These are phyloP conservation scores for Drosophila pectinifera DNA, from an alignment of 1,140 invertebrate genomes.

Conservation along the genomic window DNA sequence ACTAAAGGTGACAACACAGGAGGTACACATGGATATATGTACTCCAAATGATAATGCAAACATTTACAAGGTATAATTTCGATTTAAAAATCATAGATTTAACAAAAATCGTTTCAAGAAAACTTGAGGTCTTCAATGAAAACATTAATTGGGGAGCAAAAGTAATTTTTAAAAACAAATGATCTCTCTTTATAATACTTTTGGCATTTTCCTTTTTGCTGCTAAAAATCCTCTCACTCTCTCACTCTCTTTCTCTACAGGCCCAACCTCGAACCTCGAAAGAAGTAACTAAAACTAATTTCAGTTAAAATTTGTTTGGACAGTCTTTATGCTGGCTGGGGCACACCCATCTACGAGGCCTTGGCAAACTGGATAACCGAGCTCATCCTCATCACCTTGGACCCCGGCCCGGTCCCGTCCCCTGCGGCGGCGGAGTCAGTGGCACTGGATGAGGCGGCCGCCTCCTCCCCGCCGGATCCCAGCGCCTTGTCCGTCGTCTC, in stretches of 20 bases:
- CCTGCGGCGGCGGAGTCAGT: constrained; percentile 12
- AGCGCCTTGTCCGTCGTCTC: constrained; percentile 7
- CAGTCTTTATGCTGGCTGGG: constrained; percentile 73
- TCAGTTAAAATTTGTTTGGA: constrained; percentile 75
- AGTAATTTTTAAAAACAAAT: constrained; percentile 55
- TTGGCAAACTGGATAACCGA: constrained; percentile 93
- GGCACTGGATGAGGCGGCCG: constrained; percentile 19
- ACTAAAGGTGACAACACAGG: constrained; percentile 50
- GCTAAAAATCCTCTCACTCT: constrained; percentile 30
- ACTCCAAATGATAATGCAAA: constrained; percentile 26
- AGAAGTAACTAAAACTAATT: constrained; percentile 60
- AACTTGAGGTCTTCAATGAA: constrained; percentile 16
- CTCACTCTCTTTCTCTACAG: constrained; percentile 9
- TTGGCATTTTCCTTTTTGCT: constrained; percentile 71
- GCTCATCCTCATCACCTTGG: constrained; percentile 87
- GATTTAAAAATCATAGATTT: constrained; percentile 42
- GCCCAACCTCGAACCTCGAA: constrained; percentile 28
- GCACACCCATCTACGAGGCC: constrained; percentile 86
- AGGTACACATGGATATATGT: constrained; percentile 15
- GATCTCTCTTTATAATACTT: constrained; percentile 73
- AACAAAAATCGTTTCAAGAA: constrained; percentile 53
- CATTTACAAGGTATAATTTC: constrained; percentile 26
- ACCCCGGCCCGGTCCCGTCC: constrained; percentile 20
- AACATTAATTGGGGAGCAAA: constrained; percentile 13
- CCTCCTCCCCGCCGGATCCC: constrained; percentile 6